Evolutionary conservation across 2,113 vertebrate genomes (phyloP).

Genomic region (Tringa solitaria): DNA sequence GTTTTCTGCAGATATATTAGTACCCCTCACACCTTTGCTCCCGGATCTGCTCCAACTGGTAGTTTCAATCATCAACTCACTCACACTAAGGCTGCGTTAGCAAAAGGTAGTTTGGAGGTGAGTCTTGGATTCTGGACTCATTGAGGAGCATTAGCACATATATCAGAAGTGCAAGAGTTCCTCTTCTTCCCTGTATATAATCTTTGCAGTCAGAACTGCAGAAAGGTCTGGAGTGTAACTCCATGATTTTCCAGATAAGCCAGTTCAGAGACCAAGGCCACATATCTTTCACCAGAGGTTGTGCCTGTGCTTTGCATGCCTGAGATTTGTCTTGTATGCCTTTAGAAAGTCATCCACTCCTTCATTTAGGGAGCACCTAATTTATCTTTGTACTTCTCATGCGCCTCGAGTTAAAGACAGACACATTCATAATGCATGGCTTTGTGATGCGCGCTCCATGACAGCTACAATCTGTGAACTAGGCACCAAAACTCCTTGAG

Average conservation of each 20-base stretch:
- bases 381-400: not conserved
- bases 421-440: slow-evolving; percentile 42
- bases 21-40: slow-evolving; percentile 1
- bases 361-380: not conserved
- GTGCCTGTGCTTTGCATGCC: not conserved
- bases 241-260: not conserved
- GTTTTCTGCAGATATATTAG: not conserved
- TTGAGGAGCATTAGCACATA: not conserved
- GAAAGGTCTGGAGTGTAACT: not conserved
- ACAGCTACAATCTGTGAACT: slow-evolving; percentile 46
- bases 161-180: not conserved
- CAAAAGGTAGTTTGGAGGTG: not conserved
- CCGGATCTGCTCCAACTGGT: not conserved
- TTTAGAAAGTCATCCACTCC: not conserved
- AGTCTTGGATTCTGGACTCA: not conserved
- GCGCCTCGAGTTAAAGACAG: not conserved
- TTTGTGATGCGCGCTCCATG: slow-evolving; percentile 33
- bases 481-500: slow-evolving; percentile 19
- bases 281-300: not conserved
- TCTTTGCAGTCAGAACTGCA: not conserved
- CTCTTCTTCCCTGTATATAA: not conserved
- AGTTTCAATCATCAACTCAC: not conserved
- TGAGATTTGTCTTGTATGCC: not conserved
- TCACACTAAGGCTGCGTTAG: not conserved
- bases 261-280: not conserved